Conservation (phyloP, 2,113 vertebrate genomes). For the Rousettus leschenaultii region DNA sequence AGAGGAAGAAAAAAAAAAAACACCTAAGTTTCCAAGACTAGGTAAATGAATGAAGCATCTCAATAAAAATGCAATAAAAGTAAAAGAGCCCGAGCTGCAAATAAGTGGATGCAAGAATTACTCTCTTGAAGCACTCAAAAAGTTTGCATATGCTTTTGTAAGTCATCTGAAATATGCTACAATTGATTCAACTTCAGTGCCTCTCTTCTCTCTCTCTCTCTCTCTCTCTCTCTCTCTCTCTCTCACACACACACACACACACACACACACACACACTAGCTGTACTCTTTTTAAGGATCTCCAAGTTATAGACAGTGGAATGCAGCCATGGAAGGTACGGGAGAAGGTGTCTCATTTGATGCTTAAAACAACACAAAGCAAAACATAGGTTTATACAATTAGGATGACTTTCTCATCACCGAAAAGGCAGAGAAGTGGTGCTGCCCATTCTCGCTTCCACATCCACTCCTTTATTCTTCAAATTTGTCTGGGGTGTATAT, state of each 20-base stretch:
- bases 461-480: conserved; percentile 1
- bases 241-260: not conserved
- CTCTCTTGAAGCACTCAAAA: not conserved
- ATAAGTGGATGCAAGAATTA: not conserved
- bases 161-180: not conserved
- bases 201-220: not conserved
- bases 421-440: not conserved
- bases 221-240: not conserved
- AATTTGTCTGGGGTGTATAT: not conserved
- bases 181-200: not conserved
- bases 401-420: not conserved
- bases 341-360: not conserved
- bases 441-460: not conserved
- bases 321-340: not conserved
- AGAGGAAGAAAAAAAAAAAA: not conserved
- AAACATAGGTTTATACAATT: not conserved
- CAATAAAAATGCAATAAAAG: not conserved
- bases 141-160: not conserved
- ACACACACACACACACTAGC: not conserved
- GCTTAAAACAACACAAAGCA: not conserved
- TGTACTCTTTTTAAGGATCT: not conserved
- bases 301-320: not conserved
- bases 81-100: not conserved
- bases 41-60: not conserved
- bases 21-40: not conserved